Evolutionary conservation across 1,140 invertebrate species (phyloP).

Genomic region (Drosophila sp.): DNA sequence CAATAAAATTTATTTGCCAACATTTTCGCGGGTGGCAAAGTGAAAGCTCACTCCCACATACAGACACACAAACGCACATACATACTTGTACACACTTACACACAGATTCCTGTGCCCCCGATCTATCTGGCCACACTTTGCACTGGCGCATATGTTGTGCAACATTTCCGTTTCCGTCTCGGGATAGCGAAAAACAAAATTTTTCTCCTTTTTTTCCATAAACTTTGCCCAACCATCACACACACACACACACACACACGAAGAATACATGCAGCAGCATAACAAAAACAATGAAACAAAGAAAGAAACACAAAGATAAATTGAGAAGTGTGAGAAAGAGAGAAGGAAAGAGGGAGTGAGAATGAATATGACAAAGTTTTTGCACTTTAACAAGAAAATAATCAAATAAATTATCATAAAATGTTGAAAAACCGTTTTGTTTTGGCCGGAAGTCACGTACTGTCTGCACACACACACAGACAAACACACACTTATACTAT

Average conservation of each 20-base stretch:
- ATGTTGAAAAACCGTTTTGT: slow-evolving; percentile 76
- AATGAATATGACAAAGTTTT: slow-evolving; percentile 74
- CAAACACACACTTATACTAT: slow-evolving; percentile 23
- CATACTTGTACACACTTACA: slow-evolving; percentile 6
- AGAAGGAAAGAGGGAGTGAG: slow-evolving; percentile 23
- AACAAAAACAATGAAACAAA: slow-evolving; percentile 35
- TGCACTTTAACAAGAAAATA: slow-evolving; percentile 81
- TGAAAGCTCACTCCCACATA: slow-evolving; percentile 15
- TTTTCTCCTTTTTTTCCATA: slow-evolving; percentile 6
- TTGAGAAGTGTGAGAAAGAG: slow-evolving; percentile 5
- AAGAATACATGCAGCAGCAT: slow-evolving; percentile 22
- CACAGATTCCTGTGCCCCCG: slow-evolving; percentile 14
- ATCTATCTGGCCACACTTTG: slow-evolving; percentile 33
- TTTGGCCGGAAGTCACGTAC: slow-evolving; percentile 81
- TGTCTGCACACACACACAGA: slow-evolving; percentile 53
- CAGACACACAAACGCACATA: neutral
- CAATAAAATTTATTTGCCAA: slow-evolving; percentile 75
- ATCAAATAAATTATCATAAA: slow-evolving; percentile 82
- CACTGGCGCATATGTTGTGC: slow-evolving; percentile 73
- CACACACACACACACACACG: slow-evolving; percentile 13
- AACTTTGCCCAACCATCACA: slow-evolving; percentile 24
- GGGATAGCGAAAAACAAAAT: slow-evolving; percentile 11
- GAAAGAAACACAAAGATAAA: slow-evolving; percentile 55
- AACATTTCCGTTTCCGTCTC: slow-evolving; percentile 77
- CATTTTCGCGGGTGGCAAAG: slow-evolving; percentile 35